These are phyloP conservation scores for Lasioglossum morio DNA, from an alignment of 2,888 invertebrate genomes.

Conservation along the genomic window DNA sequence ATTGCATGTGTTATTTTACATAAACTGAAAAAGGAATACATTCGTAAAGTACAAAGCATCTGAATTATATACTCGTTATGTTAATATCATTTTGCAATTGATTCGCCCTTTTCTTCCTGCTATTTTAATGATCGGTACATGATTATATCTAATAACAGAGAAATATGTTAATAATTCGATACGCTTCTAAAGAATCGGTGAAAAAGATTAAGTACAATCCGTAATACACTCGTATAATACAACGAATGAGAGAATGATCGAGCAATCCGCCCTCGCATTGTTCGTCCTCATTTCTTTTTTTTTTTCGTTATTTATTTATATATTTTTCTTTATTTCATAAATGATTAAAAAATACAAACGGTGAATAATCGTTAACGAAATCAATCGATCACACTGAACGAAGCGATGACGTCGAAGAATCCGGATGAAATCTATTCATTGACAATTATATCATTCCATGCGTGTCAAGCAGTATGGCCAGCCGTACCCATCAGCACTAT, in stretches of 20 bases:
- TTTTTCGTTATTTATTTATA: background rate
- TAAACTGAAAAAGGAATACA: conserved; percentile 26
- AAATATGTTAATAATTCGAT: conserved; percentile 35
- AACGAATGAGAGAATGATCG: conserved; percentile 7
- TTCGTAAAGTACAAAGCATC: conserved; percentile 37
- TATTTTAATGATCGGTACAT: conserved; percentile 36
- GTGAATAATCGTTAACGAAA: background rate
- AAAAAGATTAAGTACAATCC: conserved; percentile 48
- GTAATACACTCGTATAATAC: conserved; percentile 9
- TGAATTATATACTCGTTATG: conserved; percentile 40
- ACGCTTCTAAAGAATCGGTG: conserved; percentile 24
- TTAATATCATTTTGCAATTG: conserved; percentile 37
- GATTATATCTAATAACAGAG: conserved; percentile 43
- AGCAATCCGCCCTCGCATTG: conserved; percentile 15
- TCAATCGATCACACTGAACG: conserved; percentile 6
- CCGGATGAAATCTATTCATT: conserved; percentile 52
- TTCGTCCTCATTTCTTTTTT: background rate
- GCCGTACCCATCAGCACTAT: conserved; percentile 59
- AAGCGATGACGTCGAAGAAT: conserved; percentile 6
- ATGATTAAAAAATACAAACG: background rate
- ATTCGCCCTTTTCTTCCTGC: conserved; percentile 21
- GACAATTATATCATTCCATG: conserved; percentile 62
- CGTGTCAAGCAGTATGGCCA: conserved; percentile 65
- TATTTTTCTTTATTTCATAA: conserved; percentile 2
- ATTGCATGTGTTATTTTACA: conserved; percentile 26